Base-by-base conservation (phyloP, 92 coral and sea anemone genomes). In the Desmophyllum pertusum region DNA sequence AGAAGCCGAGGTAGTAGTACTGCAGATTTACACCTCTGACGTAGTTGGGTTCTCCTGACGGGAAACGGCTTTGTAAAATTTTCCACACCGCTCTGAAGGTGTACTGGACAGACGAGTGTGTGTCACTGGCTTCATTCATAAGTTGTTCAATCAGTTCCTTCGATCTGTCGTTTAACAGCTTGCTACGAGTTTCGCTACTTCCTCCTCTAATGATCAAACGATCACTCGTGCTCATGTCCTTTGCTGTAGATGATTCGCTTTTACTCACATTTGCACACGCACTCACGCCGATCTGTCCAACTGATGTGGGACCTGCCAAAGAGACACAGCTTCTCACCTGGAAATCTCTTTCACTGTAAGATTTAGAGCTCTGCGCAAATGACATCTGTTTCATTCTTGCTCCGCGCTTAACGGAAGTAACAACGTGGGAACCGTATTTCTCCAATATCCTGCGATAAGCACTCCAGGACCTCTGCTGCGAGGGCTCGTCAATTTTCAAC, bases 61-160 rank as follows among this genome's bases (percentile, higher is more conserved):
- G 2, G 42, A 64, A 61, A 57, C 68, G 82, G 2, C 76, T 70
- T 17, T 82, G 71, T 25, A 82, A 76, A 53, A 87, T 19, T 42
- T 76, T 45, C 88, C 91, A 88, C 33, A 82, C 53, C 17, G 91
- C 77, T 35, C 51, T 83, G 18, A 88, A 66, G 17, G 70, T 72
- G 61, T 52, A 77, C 40, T 61, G 51, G 37, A 88, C 33, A 10
- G 83, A 53, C 19, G 81, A 70, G 42, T 41, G 37, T 61, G 38
- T 10, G 14, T 43, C 36, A 1, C 73, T 10, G 19, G 59, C 86
- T 63, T 87, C 86, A 41, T 73, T 37, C 55, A 87, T 41, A 38
- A 87, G 82, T 57, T 81, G 42, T 13, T 70, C 25, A 19, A 84
- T 79, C 29, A 84, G 83, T 38, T 79, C 77, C 27, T 62, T 40